phyloP scores from a whole-genome alignment of 2,888 invertebrate genomes.

The Xanthia togata region DNA sequence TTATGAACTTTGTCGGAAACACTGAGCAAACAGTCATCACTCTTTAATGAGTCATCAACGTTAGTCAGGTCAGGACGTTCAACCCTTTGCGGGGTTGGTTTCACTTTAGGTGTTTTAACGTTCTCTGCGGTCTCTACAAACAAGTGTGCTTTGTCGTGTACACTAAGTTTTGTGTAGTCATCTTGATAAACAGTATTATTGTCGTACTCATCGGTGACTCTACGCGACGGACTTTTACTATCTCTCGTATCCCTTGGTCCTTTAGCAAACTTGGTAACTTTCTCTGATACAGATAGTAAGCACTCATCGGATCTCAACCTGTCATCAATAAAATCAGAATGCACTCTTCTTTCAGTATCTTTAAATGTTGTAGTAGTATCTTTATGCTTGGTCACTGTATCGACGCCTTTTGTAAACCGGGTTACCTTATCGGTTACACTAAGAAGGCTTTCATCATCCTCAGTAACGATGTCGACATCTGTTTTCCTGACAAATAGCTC shows the following conservation, averaged over 20 bases:
- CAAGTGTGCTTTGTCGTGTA: slow-evolving; percentile 92
- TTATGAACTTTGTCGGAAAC: slow-evolving; percentile 92
- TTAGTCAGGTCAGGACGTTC: slow-evolving; percentile 89
- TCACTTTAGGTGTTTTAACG: slow-evolving; percentile 83
- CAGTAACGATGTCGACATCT: slow-evolving; percentile 79
- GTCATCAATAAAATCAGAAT: slow-evolving; percentile 89
- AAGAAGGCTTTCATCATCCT: slow-evolving; percentile 88
- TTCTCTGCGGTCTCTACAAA: slow-evolving; percentile 92
- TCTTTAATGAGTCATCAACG: slow-evolving; percentile 90
- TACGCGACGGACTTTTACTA: slow-evolving; percentile 81
- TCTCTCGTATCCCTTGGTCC: slow-evolving; percentile 81
- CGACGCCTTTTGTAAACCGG: slow-evolving; percentile 85
- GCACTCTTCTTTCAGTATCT: slow-evolving; percentile 81
- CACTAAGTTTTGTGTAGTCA: slow-evolving; percentile 89
- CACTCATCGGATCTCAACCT: slow-evolving; percentile 91
- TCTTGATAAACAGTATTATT: slow-evolving; percentile 88
- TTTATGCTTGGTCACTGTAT: slow-evolving; percentile 78
- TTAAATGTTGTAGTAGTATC: slow-evolving; percentile 76
- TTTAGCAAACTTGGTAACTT: slow-evolving; percentile 92
- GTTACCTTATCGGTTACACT: slow-evolving; percentile 91
- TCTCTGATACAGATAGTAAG: slow-evolving; percentile 92
- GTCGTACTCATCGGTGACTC: slow-evolving; percentile 87
- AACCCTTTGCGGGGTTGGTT: slow-evolving; percentile 79
- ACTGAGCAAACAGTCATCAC: slow-evolving; percentile 91
- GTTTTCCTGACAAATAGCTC: slow-evolving; percentile 83